These are phyloP conservation scores for Ichneumon xanthorius DNA, from an alignment of 2,888 invertebrate species.

Conservation along the genomic window DNA sequence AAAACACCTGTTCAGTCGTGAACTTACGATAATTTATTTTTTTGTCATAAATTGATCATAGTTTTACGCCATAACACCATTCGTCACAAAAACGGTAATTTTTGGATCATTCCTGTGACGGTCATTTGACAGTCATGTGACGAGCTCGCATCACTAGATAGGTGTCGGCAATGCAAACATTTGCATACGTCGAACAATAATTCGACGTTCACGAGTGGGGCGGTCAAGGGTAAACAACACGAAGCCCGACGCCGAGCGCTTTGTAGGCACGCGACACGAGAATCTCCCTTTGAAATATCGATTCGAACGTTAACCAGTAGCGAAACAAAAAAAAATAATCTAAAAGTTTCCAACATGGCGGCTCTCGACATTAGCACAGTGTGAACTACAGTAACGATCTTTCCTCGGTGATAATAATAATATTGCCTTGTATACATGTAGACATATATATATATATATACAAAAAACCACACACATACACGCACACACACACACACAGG, in stretches of 20 bases:
- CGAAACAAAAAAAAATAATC: conserved; percentile 6
- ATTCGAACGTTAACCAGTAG: background rate
- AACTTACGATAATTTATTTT: too few species aligned
- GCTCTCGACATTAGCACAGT: conserved; percentile 11
- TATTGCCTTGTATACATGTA: background rate
- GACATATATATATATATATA: background rate
- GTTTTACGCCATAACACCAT: too few species aligned
- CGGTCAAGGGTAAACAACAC: too few species aligned
- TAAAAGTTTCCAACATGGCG: conserved; percentile 36
- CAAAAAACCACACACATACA: background rate
- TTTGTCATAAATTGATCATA: too few species aligned
- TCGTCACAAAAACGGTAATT: too few species aligned
- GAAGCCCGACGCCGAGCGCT: background rate
- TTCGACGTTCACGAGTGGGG: too few species aligned
- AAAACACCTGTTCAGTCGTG: too few species aligned
- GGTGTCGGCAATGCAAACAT: too few species aligned
- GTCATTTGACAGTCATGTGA: too few species aligned
- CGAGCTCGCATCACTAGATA: too few species aligned
- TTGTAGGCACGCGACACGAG: background rate
- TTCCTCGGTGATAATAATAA: background rate
- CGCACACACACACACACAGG: background rate
- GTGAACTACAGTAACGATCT: background rate
- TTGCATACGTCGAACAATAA: too few species aligned
- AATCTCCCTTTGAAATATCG: background rate
- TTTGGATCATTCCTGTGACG: too few species aligned